Percentiles rank a stretch among this genome's conserved stretches.
These are phyloP conservation scores for Rambutsinella grinnellia DNA, from an alignment of 2,888 invertebrate genomes.

Conservation along the genomic window DNA sequence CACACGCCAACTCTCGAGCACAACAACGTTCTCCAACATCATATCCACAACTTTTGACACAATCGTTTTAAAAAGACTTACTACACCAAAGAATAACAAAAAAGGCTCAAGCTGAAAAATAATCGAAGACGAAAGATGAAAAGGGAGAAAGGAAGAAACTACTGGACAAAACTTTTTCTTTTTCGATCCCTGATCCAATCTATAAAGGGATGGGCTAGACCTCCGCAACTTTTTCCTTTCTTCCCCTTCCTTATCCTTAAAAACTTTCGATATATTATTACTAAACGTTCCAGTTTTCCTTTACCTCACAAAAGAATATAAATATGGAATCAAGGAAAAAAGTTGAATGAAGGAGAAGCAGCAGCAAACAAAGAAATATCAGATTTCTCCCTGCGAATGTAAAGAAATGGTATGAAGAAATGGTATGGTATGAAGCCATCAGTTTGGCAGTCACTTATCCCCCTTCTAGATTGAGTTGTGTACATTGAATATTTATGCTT, in stretches of 20 bases:
- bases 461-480: not conserved
- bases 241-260: not conserved
- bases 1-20: too few species aligned
- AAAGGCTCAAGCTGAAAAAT: not conserved
- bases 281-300: constrained; percentile 43
- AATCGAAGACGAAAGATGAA: not conserved
- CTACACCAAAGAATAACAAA: constrained; percentile 11
- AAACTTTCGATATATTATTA: constrained; percentile 11
- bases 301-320: constrained; percentile 2
- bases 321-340: constrained; percentile 8
- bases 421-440: not conserved
- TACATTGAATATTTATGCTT: constrained; percentile 7
- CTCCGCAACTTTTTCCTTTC: constrained; percentile 34
- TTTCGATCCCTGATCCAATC: constrained; percentile 41
- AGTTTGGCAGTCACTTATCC: not conserved
- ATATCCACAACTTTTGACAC: constrained; percentile 28
- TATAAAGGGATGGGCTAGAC: constrained; percentile 39
- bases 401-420: not conserved
- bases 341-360: not conserved
- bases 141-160: too few species aligned
- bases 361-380: not conserved
- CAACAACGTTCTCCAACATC: not conserved
- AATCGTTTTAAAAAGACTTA: constrained; percentile 12
- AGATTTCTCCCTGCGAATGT: not conserved
- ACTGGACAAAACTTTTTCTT: constrained; percentile 13